Evolutionary conservation across 2,888 invertebrate species (phyloP), one percentile per base, ranked within the genome.

Genomic region (Lottia gigantea): DNA sequence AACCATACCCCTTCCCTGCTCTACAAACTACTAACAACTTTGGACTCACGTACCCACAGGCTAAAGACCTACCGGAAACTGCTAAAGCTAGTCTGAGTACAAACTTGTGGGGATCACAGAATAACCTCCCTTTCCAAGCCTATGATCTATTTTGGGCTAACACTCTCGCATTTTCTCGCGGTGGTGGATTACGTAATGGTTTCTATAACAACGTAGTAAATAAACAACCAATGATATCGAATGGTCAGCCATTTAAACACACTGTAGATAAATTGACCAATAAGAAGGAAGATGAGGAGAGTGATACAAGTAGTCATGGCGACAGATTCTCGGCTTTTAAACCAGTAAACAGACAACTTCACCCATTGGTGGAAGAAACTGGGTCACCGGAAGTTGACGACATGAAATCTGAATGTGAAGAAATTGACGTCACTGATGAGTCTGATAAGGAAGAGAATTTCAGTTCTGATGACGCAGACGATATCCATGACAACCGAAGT

Each of bases 61-160:
- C 70, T 45, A 81, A 81, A 63, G 71, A 76, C 6, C 67, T 73
- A 8, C 71, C 74, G 16, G 46, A 68, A 2, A 68, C 73, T 12
- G 64, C 70, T 55, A 77, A 78, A 61, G 67, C 68, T 12, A 63
- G 64, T 19, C 8, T 76, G 15, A 64, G 74, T 0, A 70, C 74
- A n/a, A 66, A 64, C 45, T 72, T 71, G 8, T 77, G 78, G 77
- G 62, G 75, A 45, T 62, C 74, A 15, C 72, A 74, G 11, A 75
- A 73, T 23, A 76, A 78, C 64, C 73, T 77, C 26, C 72, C 79
- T 46, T 75, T 82, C 15, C 82, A 80, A 6, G 71, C 80, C 11
- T 82, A 82, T 66, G 79, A 80, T 64, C 71, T 82, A 62, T 71
- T 82, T 45, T 82, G 82, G 82, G 77, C 80, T 11, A 79, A 77